phyloP scores from a whole-genome alignment of 1,140 invertebrate genomes.

The Drosophila nebulosa region DNA sequence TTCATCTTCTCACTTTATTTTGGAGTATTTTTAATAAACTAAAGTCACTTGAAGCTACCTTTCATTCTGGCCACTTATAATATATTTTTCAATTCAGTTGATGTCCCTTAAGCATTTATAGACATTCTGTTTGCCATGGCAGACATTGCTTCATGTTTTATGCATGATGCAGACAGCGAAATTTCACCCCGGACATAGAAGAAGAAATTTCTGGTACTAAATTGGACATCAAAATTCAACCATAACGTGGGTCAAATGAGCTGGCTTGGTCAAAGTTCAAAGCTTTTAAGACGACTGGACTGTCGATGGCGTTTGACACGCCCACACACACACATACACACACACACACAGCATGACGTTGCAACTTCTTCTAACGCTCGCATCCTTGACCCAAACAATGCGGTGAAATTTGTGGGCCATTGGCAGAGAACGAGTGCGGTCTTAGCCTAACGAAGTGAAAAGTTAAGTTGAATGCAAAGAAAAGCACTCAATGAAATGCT shows the following conservation, averaged over 20 bases:
- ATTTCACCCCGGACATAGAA: conserved; percentile 19
- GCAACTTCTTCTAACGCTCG: conserved; percentile 18
- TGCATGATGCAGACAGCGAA: conserved; percentile 43
- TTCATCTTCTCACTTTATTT: too few species aligned
- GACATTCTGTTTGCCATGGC: conserved; percentile 24
- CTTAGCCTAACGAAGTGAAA: conserved; percentile 23
- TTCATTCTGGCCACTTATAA: background rate
- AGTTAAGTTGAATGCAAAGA: conserved; percentile 35
- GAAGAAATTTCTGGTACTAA: conserved; percentile 32
- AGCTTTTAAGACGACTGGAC: conserved; percentile 40
- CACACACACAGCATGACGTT: conserved; percentile 35
- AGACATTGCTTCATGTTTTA: conserved; percentile 62
- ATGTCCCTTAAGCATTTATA: conserved; percentile 21
- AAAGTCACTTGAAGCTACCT: background rate
- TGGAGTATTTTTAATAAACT: background rate
- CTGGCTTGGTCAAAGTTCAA: conserved; percentile 42
- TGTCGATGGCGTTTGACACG: conserved; percentile 16
- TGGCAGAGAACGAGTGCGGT: background rate
- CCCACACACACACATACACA: conserved; percentile 1
- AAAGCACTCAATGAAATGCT: conserved; percentile 11
- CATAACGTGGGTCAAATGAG: background rate
- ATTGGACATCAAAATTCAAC: conserved; percentile 18
- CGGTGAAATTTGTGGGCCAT: conserved; percentile 48
- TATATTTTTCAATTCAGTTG: background rate
- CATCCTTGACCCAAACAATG: conserved; percentile 70